These are phyloP conservation scores for Phthorimaea operculella DNA, from an alignment of 1,140 invertebrate genomes.

Conservation along the genomic window DNA sequence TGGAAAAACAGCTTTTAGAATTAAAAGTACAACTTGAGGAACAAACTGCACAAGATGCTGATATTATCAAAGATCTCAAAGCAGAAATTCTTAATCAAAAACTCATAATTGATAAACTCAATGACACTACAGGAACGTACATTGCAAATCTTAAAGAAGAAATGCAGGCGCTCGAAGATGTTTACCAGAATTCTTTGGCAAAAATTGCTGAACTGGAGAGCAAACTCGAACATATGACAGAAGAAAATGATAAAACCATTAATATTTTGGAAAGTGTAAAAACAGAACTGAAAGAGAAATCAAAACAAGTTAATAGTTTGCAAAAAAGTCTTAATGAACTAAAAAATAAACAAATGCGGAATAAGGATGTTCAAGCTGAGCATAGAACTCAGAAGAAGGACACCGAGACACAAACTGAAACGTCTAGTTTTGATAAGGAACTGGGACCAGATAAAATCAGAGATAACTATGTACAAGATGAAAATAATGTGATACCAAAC, in stretches of 20 bases:
- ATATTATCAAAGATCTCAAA: conserved; percentile 42
- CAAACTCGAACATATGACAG: conserved; percentile 18
- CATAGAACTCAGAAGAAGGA: background rate
- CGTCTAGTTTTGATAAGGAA: conserved; percentile 3
- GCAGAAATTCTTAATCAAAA: conserved; percentile 48
- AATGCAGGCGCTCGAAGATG: conserved; percentile 30
- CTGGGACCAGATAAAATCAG: too few species aligned
- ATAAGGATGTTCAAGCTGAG: conserved; percentile 1
- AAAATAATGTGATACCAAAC: too few species aligned
- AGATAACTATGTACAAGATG: too few species aligned
- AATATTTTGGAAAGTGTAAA: conserved; percentile 24
- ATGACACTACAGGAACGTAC: conserved; percentile 33
- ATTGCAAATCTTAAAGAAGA: conserved; percentile 42
- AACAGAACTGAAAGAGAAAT: conserved; percentile 27
- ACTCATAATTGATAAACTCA: conserved; percentile 43
- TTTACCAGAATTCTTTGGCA: conserved; percentile 31
- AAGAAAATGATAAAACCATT: conserved; percentile 20
- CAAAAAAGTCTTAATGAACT: conserved; percentile 25
- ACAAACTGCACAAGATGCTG: conserved; percentile 33
- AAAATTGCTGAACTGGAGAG: conserved; percentile 34
- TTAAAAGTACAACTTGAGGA: conserved; percentile 36
- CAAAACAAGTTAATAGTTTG: conserved; percentile 26
- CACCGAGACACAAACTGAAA: background rate
- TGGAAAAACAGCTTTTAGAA: conserved; percentile 35
- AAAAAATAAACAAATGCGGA: conserved; percentile 22